Evolutionary conservation across 1,140 invertebrate genomes (phyloP), one percentile per base, ranked within the genome.

Genomic region (Anadara kagoshimensis): DNA sequence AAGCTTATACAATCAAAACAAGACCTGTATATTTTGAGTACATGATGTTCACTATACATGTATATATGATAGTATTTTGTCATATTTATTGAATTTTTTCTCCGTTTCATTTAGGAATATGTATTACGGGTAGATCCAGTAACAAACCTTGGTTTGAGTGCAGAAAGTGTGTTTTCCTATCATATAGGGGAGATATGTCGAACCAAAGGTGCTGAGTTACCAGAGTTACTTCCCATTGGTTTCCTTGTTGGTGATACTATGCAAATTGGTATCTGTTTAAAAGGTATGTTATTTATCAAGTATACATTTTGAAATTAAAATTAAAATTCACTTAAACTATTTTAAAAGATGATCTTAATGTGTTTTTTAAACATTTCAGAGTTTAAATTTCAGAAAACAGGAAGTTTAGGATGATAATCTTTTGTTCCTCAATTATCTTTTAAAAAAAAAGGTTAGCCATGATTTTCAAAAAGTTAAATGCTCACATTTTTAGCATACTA

Each of bases 81-180:
- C 20, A 44, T 12, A 11, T 1, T 24, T 64, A 20, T 45, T 64
- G 8, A 16, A 49, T 24, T 61, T n/a, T 16, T 24, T 64, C 20
- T 53, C 24, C 29, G 62, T 58, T 63, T 20, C 26, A 58, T 75
- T 22, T 79, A 92, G 90, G 96, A 99, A 83, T 98, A 98, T 87
- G 92, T 99, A 36, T 93, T 95, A 10, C 93, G 95, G 80, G 94
- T 99, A 73, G 98, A 99, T 90, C 95, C 96, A 0, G 94, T 94
- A 4, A 95, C 95, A 18, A 96, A 95, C 89, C 90, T 99, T 29
- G 97, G 97, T 16, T 90, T 99, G 0, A 95, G 94, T 74, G 91
- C 93, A 14, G 97, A 99, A 63, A 88, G 86, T 75, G 94, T 99
- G 43, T 94, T 94, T 63, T 95, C 94, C 54, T 99, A 98, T 88